phyloP scores from a whole-genome alignment of 2,113 vertebrate species.

The Notechis scutatus region DNA sequence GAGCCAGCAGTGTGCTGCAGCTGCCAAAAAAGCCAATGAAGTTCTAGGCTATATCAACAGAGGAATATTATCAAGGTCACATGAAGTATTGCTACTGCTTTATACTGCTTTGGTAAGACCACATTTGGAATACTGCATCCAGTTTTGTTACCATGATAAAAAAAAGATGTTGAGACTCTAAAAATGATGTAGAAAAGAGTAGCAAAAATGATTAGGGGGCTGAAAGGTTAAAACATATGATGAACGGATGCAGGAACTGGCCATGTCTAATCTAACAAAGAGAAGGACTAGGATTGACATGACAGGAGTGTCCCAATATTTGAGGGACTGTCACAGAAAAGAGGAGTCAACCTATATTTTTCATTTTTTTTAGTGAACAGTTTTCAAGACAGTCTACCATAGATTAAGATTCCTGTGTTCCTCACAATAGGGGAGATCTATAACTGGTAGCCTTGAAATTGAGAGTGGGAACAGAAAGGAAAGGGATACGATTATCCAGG shows the following conservation, averaged over 20 bases:
- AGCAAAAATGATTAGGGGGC: neutral
- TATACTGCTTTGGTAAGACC: neutral
- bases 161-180: neutral
- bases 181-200: too few species aligned
- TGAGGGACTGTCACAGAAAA: neutral
- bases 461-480: neutral
- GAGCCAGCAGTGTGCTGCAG: neutral
- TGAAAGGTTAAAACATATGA: neutral
- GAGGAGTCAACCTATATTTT: neutral
- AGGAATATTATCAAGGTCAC: neutral
- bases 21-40: neutral
- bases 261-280: neutral
- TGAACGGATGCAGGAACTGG: neutral
- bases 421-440: neutral
- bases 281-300: neutral
- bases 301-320: neutral
- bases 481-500: neutral
- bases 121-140: neutral
- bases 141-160: neutral
- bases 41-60: neutral
- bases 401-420: neutral
- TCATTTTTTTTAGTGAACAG: neutral
- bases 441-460: neutral
- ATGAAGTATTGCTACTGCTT: neutral
- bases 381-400: neutral